Base-by-base conservation (phyloP, 1,140 invertebrate species). In the Musca domestica region DNA sequence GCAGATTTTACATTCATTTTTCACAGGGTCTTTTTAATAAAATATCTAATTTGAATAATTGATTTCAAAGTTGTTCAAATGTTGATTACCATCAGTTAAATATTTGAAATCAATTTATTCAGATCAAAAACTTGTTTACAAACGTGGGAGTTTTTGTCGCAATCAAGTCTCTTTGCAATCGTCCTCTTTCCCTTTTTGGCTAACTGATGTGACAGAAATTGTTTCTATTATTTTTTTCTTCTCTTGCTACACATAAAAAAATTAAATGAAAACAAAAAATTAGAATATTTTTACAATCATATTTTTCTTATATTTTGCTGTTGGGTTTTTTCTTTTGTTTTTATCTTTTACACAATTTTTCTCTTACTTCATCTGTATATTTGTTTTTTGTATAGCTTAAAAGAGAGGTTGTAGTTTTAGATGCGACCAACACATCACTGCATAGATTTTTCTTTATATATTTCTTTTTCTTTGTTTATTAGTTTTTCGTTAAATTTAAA, bases 381-480 rank as follows among this genome's bases (percentile, higher is more conserved):
- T 9, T 5, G 12, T 41, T n/a, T 46, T 65, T 65, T 65, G 63
- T 19, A 61, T 61, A 48, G 23, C 47, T 51, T 48, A 52, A 52
- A 48, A 30, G 19, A 66, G 19, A 47, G 66, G 66, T 67, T 67
- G 49, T 76, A 74, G 71, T 78, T 78, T 78, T 78, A 78, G 76
- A 78, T 78, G 76, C 74, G 76, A 78, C 76, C 76, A 74, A 78
- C 74, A 72, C 73, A 75, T 73, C 78, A 64, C 65, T 70, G 47
- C 67, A 22, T 71, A 64, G 7, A 19, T 48, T 47, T 9, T 22
- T 47, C 19, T 63, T 63, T 63, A 19, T 41, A 63, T 71, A 72
- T 71, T 70, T 69, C 74, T n/a, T 72, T n/a, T 72, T 73, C 68
- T 71, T 73, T 52, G 23, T 52, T 30, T 27, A n/a, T n/a, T n/a